Base-by-base conservation (phyloP, 2,888 invertebrate species). In the Dolomedes plantarius region DNA sequence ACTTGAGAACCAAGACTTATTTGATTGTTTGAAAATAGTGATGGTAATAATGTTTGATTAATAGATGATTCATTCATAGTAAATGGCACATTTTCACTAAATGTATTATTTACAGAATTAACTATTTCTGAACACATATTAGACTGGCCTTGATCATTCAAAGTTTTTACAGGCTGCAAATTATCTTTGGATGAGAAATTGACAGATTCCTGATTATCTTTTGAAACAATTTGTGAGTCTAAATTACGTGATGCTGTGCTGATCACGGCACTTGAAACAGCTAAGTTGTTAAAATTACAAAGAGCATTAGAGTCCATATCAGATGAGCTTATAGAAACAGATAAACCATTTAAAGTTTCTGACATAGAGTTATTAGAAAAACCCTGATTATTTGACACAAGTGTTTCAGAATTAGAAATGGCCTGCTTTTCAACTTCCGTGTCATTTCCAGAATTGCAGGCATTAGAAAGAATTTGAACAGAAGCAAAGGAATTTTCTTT, bases 31-130 rank as follows among this genome's bases (percentile, higher is more conserved):
- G 83, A 72, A 62, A 77, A 77, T 27, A 83, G 67, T 32, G 77
- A 65, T 29, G 83, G 83, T 31, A 85, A 73, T 19, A 77, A 50
- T 41, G 77, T 72, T 72, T 77, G 77, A 73, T 73, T 77, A 9
- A 68, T 16, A n/a, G 69, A 19, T 50, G 50, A 68, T 36, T 77
- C 73, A 67, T 72, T 65, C 11, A 72, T 39, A 68, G 65, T 29
- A 73, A 36, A 85, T 67, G 83, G 27, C 11, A 75, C 71, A 75
- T 23, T 82, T 56, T 85, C 83, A 56, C 19, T 56, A 72, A 72
- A 83, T 29, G 32, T 56, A 67, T 65, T 65, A 73, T 64, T 79
- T 1, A 56, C 50, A 64, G 73, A 27, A 31, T 65, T 50, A 11
- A 39, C 29, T 16, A 71, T 19, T 13, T 50, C 32, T 23, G 71